phyloP scores from a whole-genome alignment of 2,888 invertebrate species.

The Trissolcus japonicus region DNA sequence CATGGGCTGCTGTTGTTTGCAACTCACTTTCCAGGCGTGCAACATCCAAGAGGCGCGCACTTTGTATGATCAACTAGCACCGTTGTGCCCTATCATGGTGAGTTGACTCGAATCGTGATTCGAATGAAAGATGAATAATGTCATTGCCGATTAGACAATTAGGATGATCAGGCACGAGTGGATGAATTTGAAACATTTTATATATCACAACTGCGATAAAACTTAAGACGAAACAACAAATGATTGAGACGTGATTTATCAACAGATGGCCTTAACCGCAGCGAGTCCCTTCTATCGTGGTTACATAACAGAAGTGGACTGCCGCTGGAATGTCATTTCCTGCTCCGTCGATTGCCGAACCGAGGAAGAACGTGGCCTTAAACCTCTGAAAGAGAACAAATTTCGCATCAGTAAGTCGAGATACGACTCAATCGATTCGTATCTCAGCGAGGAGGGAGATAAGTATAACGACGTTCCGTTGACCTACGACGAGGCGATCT shows the following conservation, averaged over 20 bases:
- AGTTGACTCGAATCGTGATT: neutral
- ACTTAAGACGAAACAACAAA: too few relatives aligned
- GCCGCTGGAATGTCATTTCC: conserved; percentile 98
- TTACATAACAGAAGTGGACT: conserved; percentile 95
- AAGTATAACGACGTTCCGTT: conserved; percentile 96
- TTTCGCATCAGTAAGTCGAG: conserved; percentile 94
- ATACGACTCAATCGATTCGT: conserved; percentile 98
- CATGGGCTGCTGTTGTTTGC: conserved; percentile 99
- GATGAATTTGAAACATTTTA: too few relatives aligned
- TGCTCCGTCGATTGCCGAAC: conserved; percentile 97
- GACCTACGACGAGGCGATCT: conserved; percentile 89
- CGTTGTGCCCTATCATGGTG: conserved; percentile 97
- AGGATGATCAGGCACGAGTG: too few relatives aligned
- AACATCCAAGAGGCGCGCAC: conserved; percentile 96
- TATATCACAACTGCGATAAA: too few relatives aligned
- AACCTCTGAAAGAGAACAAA: conserved; percentile 84
- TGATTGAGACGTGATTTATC: conserved; percentile 6
- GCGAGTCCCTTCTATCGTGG: conserved; percentile 97
- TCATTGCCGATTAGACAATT: too few relatives aligned
- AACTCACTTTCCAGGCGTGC: conserved; percentile 97
- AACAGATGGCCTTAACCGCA: conserved; percentile 94
- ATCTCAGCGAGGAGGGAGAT: conserved; percentile 92
- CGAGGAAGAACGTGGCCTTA: conserved; percentile 90
- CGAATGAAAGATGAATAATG: neutral
- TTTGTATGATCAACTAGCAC: conserved; percentile 97